Base-by-base conservation (phyloP, 2,797 vertebrate species). In the Hoplostethus mediterraneus region DNA sequence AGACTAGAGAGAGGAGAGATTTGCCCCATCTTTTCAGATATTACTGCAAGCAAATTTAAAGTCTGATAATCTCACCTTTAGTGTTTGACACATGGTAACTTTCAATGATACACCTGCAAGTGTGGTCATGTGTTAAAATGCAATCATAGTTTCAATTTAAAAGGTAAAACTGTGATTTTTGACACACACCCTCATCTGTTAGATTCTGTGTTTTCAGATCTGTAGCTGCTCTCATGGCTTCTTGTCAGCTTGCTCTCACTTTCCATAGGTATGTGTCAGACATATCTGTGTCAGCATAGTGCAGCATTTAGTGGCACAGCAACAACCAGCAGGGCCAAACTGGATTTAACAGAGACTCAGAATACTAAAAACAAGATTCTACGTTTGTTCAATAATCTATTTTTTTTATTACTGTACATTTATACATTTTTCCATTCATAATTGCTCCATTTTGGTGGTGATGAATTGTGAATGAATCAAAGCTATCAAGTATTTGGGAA, bases 241-340 rank as follows among this genome's bases (percentile, higher is more conserved):
- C 59, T 80, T 85, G 67, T 75, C 80, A 83, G 85, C 77, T 89
- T 83, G 73, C 79, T 87, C 75, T 88, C 71, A 85, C 67, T 86
- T 89, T 88, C 86, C 71, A 52, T 78, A 80, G 49, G 51, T 80
- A 84, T 74, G 83, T 89, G 86, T 84, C 67, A 82, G 75, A 73
- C 54, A 38, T 49, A 44, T 73, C 51, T 63, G 52, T 73, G 54
- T 84, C 71, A 71, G 75, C 55, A 60, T 8, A 48, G 42, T 48
- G 49, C 60, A 63, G 36, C 48, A 40, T 42, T 53, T 12, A 17
- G 63, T 48, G 47, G 64, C 71, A n/a, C 45, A 42, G 31, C 33
- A 60, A 14, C 14, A 6, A 13, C 36, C 25, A 52, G 38, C 52
- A 2, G 16, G 25, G 38, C 30, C 13, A 45, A 57, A 12, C 47